These are phyloP conservation scores for Psophia crepitans DNA, from an alignment of 2,113 vertebrate genomes.

Conservation along the genomic window DNA sequence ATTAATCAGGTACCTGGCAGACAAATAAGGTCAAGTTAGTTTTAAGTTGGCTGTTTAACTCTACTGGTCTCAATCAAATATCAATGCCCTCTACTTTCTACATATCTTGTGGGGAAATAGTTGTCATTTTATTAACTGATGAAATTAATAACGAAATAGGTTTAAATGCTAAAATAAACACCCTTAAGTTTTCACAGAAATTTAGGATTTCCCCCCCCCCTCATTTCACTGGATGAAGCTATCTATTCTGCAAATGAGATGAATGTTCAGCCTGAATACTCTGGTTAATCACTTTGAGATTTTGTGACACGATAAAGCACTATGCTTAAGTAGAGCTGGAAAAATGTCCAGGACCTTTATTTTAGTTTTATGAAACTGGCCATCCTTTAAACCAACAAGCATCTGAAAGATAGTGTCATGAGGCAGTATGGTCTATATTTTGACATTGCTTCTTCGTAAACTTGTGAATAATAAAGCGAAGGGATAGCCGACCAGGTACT, in stretches of 20 bases:
- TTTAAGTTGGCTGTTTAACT: background rate
- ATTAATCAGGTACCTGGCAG: background rate
- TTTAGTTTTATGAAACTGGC: background rate
- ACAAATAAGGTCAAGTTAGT: background rate
- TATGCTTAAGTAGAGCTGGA: background rate
- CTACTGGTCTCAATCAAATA: background rate
- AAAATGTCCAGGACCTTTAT: background rate
- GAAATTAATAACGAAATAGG: too few species aligned
- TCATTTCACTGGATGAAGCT: background rate
- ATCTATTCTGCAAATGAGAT: background rate
- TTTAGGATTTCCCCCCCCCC: background rate
- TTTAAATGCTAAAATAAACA: too few species aligned
- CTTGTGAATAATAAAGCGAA: background rate
- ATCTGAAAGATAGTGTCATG: background rate
- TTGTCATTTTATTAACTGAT: background rate
- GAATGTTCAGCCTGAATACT: background rate
- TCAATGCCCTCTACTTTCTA: background rate
- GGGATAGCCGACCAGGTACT: accelerated
- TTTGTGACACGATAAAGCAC: background rate
- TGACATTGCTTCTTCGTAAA: background rate
- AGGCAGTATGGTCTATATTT: background rate
- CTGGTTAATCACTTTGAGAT: background rate
- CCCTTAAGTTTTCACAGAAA: background rate
- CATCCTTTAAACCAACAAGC: background rate
- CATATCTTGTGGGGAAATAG: background rate